phyloP scores from a whole-genome alignment of 2,113 vertebrate species.

The Gadus macrocephalus region DNA sequence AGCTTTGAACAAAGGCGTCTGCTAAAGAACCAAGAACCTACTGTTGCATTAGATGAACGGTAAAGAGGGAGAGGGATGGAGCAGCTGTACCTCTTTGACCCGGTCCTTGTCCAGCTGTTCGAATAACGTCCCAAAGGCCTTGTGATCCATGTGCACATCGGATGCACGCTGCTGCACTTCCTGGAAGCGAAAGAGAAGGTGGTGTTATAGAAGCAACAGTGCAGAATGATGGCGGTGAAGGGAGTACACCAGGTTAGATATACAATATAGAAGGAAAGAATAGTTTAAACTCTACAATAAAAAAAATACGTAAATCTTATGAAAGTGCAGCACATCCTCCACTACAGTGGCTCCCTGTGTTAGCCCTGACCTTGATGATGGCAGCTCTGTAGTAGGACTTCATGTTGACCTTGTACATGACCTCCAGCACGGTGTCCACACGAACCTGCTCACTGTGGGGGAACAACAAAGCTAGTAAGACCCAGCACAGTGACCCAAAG shows the following conservation, averaged over 20 bases:
- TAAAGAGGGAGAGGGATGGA: neutral
- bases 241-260: too few relatives aligned
- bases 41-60: too few relatives aligned
- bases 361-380: constrained; percentile 71
- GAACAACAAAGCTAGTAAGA: neutral
- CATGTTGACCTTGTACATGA: constrained; percentile 81
- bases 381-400: constrained; percentile 72
- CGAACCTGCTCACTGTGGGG: constrained; percentile 66
- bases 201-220: neutral
- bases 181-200: constrained; percentile 32
- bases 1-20: too few relatives aligned
- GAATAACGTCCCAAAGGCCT: constrained; percentile 82
- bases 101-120: constrained; percentile 83
- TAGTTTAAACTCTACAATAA: neutral
- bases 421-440: constrained; percentile 64
- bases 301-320: too few relatives aligned
- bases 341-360: neutral
- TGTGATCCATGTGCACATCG: constrained; percentile 62
- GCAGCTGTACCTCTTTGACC: constrained; percentile 66
- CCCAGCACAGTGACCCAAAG: neutral
- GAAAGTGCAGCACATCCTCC: neutral
- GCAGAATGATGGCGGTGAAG: neutral
- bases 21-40: too few relatives aligned
- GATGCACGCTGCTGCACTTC: constrained; percentile 41
- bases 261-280: too few relatives aligned